These are phyloP conservation scores for Drosophila merina DNA, from an alignment of 2,888 invertebrate species.

Conservation along the genomic window DNA sequence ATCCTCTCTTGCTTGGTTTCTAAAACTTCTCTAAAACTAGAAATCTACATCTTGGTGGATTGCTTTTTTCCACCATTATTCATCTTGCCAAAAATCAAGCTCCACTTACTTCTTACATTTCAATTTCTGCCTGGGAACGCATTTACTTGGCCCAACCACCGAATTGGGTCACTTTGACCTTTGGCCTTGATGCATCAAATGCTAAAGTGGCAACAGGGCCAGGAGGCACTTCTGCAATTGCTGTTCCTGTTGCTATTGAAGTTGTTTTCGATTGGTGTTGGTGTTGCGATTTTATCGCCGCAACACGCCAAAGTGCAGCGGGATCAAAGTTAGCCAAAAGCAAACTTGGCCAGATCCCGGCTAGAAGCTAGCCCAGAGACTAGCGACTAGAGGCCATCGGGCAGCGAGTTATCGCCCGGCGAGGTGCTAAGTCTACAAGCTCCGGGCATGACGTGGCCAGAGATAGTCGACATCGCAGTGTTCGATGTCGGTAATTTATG, in stretches of 20 bases:
- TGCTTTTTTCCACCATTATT: conserved; percentile 16
- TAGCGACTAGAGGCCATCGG: conserved; percentile 41
- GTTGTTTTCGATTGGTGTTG: conserved; percentile 6
- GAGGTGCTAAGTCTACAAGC: conserved; percentile 78
- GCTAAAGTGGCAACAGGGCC: conserved; percentile 27
- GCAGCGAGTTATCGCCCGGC: conserved; percentile 61
- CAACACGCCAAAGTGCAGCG: conserved; percentile 77
- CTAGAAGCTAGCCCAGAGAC: conserved; percentile 43
- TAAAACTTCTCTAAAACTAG: no score
- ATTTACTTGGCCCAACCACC: conserved; percentile 52
- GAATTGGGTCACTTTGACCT: conserved; percentile 79
- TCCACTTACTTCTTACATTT: conserved; percentile 49
- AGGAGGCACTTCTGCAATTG: conserved; percentile 20
- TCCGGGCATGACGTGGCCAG: conserved; percentile 63
- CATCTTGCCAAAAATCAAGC: conserved; percentile 10
- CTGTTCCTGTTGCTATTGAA: conserved; percentile 25
- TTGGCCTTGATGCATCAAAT: conserved; percentile 66
- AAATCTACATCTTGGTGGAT: conserved; percentile 18
- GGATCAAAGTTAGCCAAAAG: conserved; percentile 72
- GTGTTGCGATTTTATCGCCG: conserved; percentile 68
- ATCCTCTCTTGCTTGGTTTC: no score
- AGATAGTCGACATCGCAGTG: conserved; percentile 57
- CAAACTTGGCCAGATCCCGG: conserved; percentile 15
- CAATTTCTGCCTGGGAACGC: conserved; percentile 72
- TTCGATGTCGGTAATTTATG: conserved; percentile 81